Percentiles rank a stretch among this genome's conserved stretches.
These are phyloP conservation scores for Nipponia nippon DNA, from an alignment of 2,113 vertebrate genomes.

Conservation along the genomic window DNA sequence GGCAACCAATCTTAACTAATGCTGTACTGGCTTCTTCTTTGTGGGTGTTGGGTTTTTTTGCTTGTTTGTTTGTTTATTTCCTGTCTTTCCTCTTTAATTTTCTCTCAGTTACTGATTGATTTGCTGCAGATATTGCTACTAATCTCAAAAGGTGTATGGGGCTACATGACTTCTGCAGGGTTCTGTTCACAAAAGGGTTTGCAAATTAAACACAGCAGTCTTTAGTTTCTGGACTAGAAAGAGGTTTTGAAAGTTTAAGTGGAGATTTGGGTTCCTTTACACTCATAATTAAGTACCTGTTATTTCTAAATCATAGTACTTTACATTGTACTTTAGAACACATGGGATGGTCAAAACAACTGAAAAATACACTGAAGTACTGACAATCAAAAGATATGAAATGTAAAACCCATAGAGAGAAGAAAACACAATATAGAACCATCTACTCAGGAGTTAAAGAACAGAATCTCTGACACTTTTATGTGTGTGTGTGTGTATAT, in stretches of 20 bases:
- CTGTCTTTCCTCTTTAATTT: not conserved
- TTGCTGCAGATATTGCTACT: not conserved
- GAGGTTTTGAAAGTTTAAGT: not conserved
- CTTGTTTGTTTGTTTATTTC: not conserved
- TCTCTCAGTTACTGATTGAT: not conserved
- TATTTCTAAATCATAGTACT: not conserved
- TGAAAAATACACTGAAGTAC: not conserved
- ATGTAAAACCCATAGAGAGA: not conserved
- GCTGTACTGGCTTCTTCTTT: not conserved
- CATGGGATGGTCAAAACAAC: not conserved
- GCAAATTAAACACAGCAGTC: not conserved
- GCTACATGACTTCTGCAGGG: not conserved
- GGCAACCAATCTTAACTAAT: not conserved
- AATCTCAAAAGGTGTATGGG: not conserved
- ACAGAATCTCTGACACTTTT: not conserved
- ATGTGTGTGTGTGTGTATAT: no score
- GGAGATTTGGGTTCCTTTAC: not conserved
- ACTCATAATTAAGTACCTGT: not conserved
- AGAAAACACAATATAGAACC: not conserved
- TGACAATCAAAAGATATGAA: not conserved
- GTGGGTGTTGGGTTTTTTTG: not conserved
- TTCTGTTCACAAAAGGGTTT: not conserved
- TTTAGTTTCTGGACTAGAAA: not conserved
- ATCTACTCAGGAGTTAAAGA: not conserved
- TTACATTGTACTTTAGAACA: not conserved